Evolutionary conservation across 2,888 invertebrate genomes (phyloP).

Genomic region (Axea sp.): DNA sequence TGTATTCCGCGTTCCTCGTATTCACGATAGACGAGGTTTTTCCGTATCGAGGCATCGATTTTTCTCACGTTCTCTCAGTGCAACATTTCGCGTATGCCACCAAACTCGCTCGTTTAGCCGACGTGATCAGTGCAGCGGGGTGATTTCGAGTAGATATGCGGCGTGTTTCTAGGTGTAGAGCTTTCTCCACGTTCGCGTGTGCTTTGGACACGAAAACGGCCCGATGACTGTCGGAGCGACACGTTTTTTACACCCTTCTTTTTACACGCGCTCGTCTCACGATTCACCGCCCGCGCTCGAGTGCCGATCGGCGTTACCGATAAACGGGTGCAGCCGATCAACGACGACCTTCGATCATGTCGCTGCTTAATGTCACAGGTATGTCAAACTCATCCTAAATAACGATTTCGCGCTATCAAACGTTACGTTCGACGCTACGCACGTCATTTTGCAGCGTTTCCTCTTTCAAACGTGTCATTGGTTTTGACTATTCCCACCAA

Average conservation of each 20-base stretch:
- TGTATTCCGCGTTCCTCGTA: slow-evolving; percentile 12
- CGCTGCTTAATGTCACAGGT: slow-evolving; percentile 60
- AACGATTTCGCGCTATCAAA: too few species aligned
- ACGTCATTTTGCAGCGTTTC: not conserved
- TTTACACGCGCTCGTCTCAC: slow-evolving; percentile 43
- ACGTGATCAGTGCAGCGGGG: slow-evolving; percentile 36
- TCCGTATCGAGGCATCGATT: slow-evolving; percentile 56
- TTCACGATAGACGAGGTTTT: slow-evolving; percentile 52
- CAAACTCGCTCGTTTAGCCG: not conserved
- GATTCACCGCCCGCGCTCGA: slow-evolving; percentile 16
- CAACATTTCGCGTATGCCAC: slow-evolving; percentile 41
- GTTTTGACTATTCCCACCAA: not conserved
- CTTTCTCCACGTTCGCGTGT: slow-evolving; percentile 20
- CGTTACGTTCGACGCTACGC: not conserved
- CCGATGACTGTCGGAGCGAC: slow-evolving; percentile 16
- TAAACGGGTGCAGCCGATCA: slow-evolving; percentile 38
- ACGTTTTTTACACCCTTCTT: slow-evolving; percentile 54
- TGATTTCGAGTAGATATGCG: not conserved
- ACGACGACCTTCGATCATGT: slow-evolving; percentile 37
- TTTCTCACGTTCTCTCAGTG: slow-evolving; percentile 49
- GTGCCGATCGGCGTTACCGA: slow-evolving; percentile 25
- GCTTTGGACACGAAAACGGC: slow-evolving; percentile 19
- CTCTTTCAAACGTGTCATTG: not conserved
- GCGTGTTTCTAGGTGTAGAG: slow-evolving; percentile 6
- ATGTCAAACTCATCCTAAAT: slow-evolving; percentile 21